phyloP scores from a whole-genome alignment of 2,888 invertebrate genomes.

The Andrena trimmerana region DNA sequence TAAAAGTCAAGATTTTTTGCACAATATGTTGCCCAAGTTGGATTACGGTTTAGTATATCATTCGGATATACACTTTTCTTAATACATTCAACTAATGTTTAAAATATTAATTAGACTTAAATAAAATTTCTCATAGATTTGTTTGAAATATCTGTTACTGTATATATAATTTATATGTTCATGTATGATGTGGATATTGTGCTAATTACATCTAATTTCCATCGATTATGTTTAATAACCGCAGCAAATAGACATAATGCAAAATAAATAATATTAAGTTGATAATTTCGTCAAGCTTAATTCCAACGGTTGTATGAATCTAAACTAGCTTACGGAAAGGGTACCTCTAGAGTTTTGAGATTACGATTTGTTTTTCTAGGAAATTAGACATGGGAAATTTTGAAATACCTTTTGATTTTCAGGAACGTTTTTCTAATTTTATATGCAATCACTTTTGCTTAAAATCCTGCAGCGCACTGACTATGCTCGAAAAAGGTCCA shows the following conservation, averaged over 20 bases:
- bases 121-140: slow-evolving; percentile 23
- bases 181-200: slow-evolving; percentile 33
- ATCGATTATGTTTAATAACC: slow-evolving; percentile 32
- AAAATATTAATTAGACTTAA: slow-evolving; percentile 7
- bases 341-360: not conserved
- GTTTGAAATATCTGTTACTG: slow-evolving; percentile 26
- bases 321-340: not conserved
- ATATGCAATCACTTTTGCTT: slow-evolving; percentile 20
- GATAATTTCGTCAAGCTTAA: slow-evolving; percentile 16
- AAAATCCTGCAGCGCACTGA: slow-evolving; percentile 14
- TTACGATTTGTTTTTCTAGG: slow-evolving; percentile 5
- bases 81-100: slow-evolving; percentile 21
- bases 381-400: slow-evolving; percentile 1
- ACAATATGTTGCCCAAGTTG: slow-evolving; percentile 42
- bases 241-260: slow-evolving; percentile 16
- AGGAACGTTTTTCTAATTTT: slow-evolving; percentile 30
- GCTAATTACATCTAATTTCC: slow-evolving; percentile 21
- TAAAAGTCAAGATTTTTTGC: slow-evolving; percentile 16
- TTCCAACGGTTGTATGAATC: not conserved
- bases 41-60: slow-evolving; percentile 8
- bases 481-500: slow-evolving; percentile 42
- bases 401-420: slow-evolving; percentile 2
- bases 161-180: slow-evolving; percentile 44
- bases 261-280: slow-evolving; percentile 42
- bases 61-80: slow-evolving; percentile 15